Evolutionary conservation across 2,888 invertebrate species (phyloP).

Genomic region (Apamea sordens): DNA sequence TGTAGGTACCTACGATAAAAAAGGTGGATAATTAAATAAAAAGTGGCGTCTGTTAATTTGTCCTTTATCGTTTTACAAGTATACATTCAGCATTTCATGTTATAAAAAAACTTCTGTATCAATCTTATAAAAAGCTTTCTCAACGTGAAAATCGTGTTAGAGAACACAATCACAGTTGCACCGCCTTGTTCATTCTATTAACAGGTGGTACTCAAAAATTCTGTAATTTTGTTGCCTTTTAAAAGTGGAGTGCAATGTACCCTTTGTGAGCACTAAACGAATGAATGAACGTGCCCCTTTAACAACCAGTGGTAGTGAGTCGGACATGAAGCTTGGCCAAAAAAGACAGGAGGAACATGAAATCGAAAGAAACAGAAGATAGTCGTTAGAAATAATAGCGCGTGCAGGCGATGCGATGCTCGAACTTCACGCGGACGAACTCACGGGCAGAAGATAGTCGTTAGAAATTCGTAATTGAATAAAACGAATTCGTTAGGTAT

Average conservation of each 20-base stretch:
- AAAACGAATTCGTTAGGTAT: not conserved
- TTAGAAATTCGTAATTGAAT: not conserved
- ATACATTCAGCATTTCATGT: not conserved
- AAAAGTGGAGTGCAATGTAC: slow-evolving; percentile 25
- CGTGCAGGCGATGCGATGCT: no score
- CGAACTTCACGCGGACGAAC: no score
- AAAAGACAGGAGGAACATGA: no score
- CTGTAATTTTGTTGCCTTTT: not conserved
- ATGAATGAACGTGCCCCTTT: not conserved
- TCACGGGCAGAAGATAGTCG: no score
- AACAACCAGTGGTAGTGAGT: not conserved
- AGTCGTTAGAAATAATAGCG: no score
- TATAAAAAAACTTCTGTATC: not conserved
- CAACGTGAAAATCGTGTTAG: not conserved
- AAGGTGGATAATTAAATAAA: no score
- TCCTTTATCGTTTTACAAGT: not conserved
- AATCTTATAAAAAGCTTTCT: not conserved
- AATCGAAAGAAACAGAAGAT: no score
- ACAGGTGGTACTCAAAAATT: not conserved
- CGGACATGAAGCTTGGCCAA: not conserved
- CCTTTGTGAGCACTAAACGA: slow-evolving; percentile 22
- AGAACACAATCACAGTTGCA: not conserved
- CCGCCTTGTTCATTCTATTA: not conserved
- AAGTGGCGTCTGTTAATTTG: not conserved
- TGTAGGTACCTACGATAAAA: no score